These are phyloP conservation scores for Cheilosia vernalis DNA, from an alignment of 2,888 invertebrate species.

Conservation along the genomic window DNA sequence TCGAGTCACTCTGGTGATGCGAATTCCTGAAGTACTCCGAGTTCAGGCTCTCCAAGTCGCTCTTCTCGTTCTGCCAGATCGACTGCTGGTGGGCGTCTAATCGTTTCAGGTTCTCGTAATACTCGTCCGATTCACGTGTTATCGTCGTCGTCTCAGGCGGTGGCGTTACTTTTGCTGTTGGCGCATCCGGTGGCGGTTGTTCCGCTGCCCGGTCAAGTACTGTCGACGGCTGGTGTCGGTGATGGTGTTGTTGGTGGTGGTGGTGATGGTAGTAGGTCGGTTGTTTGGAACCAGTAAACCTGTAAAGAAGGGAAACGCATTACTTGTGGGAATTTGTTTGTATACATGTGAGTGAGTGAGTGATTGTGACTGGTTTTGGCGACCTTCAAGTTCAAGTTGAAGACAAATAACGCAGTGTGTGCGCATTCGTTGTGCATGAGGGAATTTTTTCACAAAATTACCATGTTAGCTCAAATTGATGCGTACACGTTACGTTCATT, in stretches of 20 bases:
- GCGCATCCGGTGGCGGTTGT: slow-evolving; percentile 48
- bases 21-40: slow-evolving; percentile 83
- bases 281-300: slow-evolving; percentile 63
- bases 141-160: slow-evolving; percentile 57
- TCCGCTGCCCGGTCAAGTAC: slow-evolving; percentile 75
- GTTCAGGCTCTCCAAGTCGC: slow-evolving; percentile 83
- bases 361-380: neutral
- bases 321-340: slow-evolving; percentile 26
- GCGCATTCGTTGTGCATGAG: slow-evolving; percentile 50
- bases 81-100: slow-evolving; percentile 81
- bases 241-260: slow-evolving; percentile 67
- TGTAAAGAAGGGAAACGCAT: slow-evolving; percentile 41
- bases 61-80: slow-evolving; percentile 83
- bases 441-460: slow-evolving; percentile 33
- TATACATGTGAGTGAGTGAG: neutral
- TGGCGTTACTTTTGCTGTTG: slow-evolving; percentile 63
- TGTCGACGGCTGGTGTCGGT: slow-evolving; percentile 68
- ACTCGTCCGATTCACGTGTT: slow-evolving; percentile 81
- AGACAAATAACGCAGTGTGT: slow-evolving; percentile 53
- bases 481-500: slow-evolving; percentile 25
- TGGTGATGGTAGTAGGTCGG: slow-evolving; percentile 78
- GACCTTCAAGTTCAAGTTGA: slow-evolving; percentile 70
- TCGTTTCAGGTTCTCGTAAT: slow-evolving; percentile 83
- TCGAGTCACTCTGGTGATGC: slow-evolving; percentile 80
- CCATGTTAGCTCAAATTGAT: slow-evolving; percentile 58